Evolutionary conservation across 53 echinoderm and acorn worm genomes (phyloP).

Genomic region (Holothuria scabra): DNA sequence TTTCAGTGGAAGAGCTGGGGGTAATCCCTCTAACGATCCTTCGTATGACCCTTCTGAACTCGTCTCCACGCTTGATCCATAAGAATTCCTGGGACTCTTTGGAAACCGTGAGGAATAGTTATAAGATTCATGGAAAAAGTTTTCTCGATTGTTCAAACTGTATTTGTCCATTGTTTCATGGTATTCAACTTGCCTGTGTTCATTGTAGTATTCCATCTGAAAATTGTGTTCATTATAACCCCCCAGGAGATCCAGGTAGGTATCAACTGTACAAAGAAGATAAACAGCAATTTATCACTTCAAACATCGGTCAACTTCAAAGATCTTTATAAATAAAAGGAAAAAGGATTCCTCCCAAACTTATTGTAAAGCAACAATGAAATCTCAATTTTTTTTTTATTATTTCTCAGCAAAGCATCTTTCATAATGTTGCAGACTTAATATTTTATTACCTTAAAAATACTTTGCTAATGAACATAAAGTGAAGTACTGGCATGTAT

Average conservation of each 20-base stretch:
- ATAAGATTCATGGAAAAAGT: slow-evolving; percentile 81
- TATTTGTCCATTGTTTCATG: slow-evolving; percentile 53
- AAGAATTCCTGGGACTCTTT: slow-evolving; percentile 47
- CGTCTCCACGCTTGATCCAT: slow-evolving; percentile 52
- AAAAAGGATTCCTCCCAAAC: no score
- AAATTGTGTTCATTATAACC: slow-evolving; percentile 82
- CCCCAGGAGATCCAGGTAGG: slow-evolving; percentile 83
- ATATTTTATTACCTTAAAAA: no score
- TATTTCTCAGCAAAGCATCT: no score
- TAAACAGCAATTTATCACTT: neutral
- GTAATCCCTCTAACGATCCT: slow-evolving; percentile 49
- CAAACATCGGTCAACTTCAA: no score
- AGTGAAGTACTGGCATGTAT: no score
- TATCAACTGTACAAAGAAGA: slow-evolving; percentile 68
- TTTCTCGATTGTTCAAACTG: slow-evolving; percentile 66
- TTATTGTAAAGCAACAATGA: no score
- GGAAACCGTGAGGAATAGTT: slow-evolving; percentile 43
- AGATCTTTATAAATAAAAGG: no score
- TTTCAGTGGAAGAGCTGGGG: slow-evolving; percentile 75
- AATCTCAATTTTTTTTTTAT: no score
- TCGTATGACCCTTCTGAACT: slow-evolving; percentile 68
- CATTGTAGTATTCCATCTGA: slow-evolving; percentile 51
- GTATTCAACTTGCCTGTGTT: slow-evolving; percentile 48
- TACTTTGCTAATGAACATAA: no score
- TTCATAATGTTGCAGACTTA: no score